Evolutionary conservation across 2,113 vertebrate species (phyloP).

Genomic region (Forbesichthys agassizii): DNA sequence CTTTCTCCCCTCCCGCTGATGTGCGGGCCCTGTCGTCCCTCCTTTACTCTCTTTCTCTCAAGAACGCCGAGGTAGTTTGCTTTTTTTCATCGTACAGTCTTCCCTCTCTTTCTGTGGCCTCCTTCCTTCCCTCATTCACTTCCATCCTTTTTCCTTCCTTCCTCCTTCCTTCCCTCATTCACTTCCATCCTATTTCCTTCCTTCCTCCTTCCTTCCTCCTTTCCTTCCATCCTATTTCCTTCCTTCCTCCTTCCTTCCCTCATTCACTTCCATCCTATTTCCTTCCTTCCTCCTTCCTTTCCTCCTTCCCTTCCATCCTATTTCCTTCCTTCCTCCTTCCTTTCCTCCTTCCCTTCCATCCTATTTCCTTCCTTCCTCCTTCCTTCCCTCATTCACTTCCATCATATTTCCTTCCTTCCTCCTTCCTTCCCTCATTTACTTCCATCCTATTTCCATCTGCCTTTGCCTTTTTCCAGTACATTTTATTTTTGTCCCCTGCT

Average conservation of each 20-base stretch:
- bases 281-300: neutral
- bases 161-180: neutral
- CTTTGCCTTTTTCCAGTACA: too few species aligned
- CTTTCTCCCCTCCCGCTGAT: conserved; percentile 34
- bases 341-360: too few species aligned
- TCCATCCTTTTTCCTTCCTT: neutral
- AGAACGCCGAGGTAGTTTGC: conserved; percentile 68
- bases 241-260: neutral
- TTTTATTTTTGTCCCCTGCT: neutral
- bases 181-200: neutral
- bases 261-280: too few species aligned
- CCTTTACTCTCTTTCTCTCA: conserved; percentile 67
- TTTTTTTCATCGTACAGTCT: neutral
- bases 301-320: too few species aligned
- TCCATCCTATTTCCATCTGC: too few species aligned
- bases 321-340: too few species aligned
- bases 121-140: neutral
- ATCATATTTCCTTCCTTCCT: too few species aligned
- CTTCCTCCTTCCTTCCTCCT: neutral
- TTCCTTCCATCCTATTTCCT: too few species aligned
- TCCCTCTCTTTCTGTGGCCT: neutral
- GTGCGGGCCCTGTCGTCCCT: conserved; percentile 50
- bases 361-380: neutral
- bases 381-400: too few species aligned
- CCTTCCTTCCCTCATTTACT: too few species aligned